Conservation (phyloP, 2,797 vertebrate genomes). For the Leptatherina wallacei region DNA sequence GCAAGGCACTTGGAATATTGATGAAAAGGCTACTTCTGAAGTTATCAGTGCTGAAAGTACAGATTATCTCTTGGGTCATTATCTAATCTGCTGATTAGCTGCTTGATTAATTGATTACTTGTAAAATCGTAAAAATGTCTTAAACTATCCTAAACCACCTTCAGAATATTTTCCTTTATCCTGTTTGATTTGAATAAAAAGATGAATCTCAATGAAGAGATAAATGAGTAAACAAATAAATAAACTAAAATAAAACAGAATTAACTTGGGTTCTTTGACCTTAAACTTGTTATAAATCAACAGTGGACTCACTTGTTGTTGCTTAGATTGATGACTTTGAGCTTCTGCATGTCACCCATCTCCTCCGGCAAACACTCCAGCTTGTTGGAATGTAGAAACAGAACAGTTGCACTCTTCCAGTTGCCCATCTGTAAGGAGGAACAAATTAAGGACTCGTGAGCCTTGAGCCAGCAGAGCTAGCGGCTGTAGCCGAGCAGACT, state of each 20-base stretch:
- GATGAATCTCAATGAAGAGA: background rate
- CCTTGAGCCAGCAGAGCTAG: background rate
- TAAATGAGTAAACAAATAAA: background rate
- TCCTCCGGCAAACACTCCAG: constrained; percentile 94
- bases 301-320: constrained; percentile 89
- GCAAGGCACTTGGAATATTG: background rate
- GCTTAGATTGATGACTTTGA: constrained; percentile 98
- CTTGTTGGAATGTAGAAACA: constrained; percentile 98
- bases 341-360: constrained; percentile 97
- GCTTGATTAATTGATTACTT: background rate
- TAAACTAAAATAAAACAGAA: background rate
- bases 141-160: background rate
- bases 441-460: constrained; percentile 13
- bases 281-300: background rate
- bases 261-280: background rate
- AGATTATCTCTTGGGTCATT: background rate
- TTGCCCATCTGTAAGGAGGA: constrained; percentile 87
- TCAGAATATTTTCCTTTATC: background rate
- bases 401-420: constrained; percentile 93
- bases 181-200: background rate
- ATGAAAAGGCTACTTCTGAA: background rate
- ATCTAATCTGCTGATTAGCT: background rate
- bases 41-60: background rate
- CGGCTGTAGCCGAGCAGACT: background rate
- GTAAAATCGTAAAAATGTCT: background rate